Evolutionary conservation across 2,113 vertebrate genomes (phyloP).

Genomic region (Syngnathus floridae): DNA sequence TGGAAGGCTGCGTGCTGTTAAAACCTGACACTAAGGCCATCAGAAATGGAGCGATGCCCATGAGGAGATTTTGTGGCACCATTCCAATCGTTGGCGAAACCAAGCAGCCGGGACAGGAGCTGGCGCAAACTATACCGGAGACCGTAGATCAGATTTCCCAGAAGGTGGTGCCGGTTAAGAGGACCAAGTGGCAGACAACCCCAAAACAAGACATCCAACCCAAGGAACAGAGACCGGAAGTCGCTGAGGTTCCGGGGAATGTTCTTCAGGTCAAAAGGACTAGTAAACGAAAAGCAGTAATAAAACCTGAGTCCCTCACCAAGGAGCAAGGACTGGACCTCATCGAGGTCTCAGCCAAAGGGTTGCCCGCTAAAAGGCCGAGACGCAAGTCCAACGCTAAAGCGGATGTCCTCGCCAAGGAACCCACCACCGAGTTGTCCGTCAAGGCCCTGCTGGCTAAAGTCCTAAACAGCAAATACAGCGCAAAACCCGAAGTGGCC

Average conservation of each 20-base stretch:
- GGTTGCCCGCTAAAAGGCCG: neutral
- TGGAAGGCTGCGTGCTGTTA: constrained; percentile 1
- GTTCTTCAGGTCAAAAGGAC: neutral
- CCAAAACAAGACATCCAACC: neutral
- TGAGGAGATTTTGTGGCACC: neutral
- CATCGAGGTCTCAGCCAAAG: neutral
- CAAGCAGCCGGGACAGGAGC: neutral
- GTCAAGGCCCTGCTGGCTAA: constrained; percentile 6
- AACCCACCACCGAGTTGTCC: constrained; percentile 1
- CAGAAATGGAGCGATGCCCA: neutral
- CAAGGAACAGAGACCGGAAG: neutral
- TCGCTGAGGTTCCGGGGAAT: neutral
- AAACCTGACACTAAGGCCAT: constrained; percentile 1
- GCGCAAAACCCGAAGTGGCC: neutral
- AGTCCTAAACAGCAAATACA: constrained; percentile 1
- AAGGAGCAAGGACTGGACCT: neutral
- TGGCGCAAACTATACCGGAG: neutral
- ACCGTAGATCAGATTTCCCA: neutral
- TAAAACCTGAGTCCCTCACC: neutral
- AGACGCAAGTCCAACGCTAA: constrained; percentile 2
- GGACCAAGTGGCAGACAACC: neutral
- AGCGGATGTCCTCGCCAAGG: neutral
- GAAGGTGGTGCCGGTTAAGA: neutral
- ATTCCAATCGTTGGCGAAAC: neutral
- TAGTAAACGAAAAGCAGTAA: constrained; percentile 1